phyloP scores from a whole-genome alignment of 2,888 invertebrate genomes.

The Dascillus cervinus region DNA sequence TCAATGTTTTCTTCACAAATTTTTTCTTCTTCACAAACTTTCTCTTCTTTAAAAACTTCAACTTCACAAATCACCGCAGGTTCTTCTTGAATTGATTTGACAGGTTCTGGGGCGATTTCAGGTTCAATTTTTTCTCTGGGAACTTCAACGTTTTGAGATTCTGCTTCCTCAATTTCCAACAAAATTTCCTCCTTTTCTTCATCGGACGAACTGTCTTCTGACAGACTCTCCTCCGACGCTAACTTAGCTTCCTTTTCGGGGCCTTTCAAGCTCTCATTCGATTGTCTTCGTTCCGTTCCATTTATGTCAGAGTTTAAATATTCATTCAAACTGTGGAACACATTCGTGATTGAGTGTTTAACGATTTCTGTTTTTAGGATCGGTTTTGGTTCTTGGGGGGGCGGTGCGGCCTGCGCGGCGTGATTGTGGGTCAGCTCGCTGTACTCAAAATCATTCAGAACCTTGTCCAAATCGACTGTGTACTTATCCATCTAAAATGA shows the following conservation, averaged over 20 bases:
- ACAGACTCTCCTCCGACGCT: no score
- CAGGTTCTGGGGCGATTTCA: no score
- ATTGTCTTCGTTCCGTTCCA: slow-evolving; percentile 14
- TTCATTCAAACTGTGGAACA: slow-evolving; percentile 56
- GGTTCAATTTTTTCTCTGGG: no score
- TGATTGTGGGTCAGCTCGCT: slow-evolving; percentile 49
- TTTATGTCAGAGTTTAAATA: slow-evolving; percentile 48
- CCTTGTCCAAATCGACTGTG: slow-evolving; percentile 71
- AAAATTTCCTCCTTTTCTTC: no score
- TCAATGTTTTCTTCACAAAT: slow-evolving; percentile 9
- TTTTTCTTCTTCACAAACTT: slow-evolving; percentile 7
- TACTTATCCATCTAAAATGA: slow-evolving; percentile 41
- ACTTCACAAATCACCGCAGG: slow-evolving; percentile 4
- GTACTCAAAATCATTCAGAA: slow-evolving; percentile 76
- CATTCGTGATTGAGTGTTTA: slow-evolving; percentile 50
- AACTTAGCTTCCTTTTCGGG: slow-evolving; percentile 6
- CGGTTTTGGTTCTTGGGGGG: slow-evolving; percentile 11
- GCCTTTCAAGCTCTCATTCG: slow-evolving; percentile 11
- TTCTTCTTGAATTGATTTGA: no score
- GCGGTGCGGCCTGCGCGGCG: slow-evolving; percentile 6
- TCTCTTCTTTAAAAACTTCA: no score
- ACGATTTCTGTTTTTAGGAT: slow-evolving; percentile 16
- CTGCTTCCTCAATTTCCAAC: no score
- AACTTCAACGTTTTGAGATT: no score
- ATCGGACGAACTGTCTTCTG: no score